These are phyloP conservation scores for Acromyrmex heyeri DNA, from an alignment of 1,140 invertebrate species.

Conservation along the genomic window DNA sequence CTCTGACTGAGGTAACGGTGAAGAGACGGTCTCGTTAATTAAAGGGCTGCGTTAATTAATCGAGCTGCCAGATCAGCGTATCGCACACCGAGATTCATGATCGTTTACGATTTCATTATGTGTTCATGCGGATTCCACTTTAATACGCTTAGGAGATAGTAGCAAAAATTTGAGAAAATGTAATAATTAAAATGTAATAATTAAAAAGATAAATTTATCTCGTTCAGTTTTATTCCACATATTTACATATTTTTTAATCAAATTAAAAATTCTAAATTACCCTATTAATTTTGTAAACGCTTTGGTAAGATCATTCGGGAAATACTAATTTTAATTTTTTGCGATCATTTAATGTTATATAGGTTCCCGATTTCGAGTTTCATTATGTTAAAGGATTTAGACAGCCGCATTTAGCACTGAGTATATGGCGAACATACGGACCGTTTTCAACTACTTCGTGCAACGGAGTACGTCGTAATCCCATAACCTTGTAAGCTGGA, in stretches of 20 bases:
- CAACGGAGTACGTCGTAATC: slow-evolving; percentile 3
- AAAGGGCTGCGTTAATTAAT: slow-evolving; percentile 28
- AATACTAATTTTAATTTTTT: background rate
- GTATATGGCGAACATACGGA: background rate
- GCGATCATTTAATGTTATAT: background rate
- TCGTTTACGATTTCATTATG: background rate
- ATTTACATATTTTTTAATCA: slow-evolving; percentile 2
- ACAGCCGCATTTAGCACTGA: slow-evolving; percentile 1
- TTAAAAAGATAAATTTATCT: background rate
- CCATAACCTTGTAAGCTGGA: slow-evolving; percentile 38
- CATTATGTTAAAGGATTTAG: background rate
- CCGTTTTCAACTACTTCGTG: slow-evolving; percentile 30
- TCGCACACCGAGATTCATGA: background rate
- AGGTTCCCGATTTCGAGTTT: background rate
- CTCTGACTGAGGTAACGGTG: background rate
- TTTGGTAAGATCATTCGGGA: background rate
- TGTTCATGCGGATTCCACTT: background rate
- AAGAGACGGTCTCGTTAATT: background rate
- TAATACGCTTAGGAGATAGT: background rate
- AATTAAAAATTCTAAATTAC: slow-evolving; percentile 3
- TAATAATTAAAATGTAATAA: slow-evolving; percentile 21
- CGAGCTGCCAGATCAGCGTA: background rate
- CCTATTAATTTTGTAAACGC: background rate
- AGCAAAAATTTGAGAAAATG: background rate
- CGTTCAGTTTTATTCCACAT: background rate